Evolutionary conservation across 2,888 invertebrate genomes (phyloP), one percentile per base, ranked within the genome.

Genomic region (Melikaiella ostensackeni): DNA sequence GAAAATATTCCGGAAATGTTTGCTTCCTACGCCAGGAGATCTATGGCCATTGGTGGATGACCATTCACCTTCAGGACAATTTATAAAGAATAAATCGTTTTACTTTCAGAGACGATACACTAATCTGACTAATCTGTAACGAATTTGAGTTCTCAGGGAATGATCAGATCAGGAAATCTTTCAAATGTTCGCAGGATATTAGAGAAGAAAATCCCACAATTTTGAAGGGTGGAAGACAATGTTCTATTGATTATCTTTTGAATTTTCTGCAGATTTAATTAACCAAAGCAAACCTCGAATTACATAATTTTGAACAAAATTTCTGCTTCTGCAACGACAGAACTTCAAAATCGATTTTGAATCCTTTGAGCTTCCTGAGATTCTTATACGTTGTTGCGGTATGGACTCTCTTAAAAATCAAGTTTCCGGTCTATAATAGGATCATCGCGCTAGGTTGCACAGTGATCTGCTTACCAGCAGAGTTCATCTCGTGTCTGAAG

Each of bases 371-470:
- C 16, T 46, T 57, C 75, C 63, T 61, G 75, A 59, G 33, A 57
- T 73, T 64, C 78, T 75, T 38, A 63, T 35, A 35, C 9, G 8
- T 9, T 13, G 75, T 66, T 74, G 74, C 66, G 75, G 78, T 79
- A 75, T 33, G 50, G 77, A 74, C 78, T 77, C 77, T 78, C 76
- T 77, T 83, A 81, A 84, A 81, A 82, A 85, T 80, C 82, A 80
- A 80, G 82, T 81, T 83, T 74, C 79, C 70, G 78, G 75, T 78
- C 77, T 82, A 86, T 83, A 86, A 87, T 86, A 80, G 87, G 86
- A 86, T 88, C 86, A 87, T 84, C 85, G 84, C 85, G 85, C 83
- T 84, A 84, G 83, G 84, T 75, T 83, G 87, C 88, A 83, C 88
- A 86, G 84, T 81, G 85, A 88, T 88, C 87, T 88, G 84, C 88